Percentiles rank a stretch among this genome's conserved stretches.
These are phyloP conservation scores for Fistularia commersonii DNA, from an alignment of 2,797 vertebrate species.

Conservation along the genomic window DNA sequence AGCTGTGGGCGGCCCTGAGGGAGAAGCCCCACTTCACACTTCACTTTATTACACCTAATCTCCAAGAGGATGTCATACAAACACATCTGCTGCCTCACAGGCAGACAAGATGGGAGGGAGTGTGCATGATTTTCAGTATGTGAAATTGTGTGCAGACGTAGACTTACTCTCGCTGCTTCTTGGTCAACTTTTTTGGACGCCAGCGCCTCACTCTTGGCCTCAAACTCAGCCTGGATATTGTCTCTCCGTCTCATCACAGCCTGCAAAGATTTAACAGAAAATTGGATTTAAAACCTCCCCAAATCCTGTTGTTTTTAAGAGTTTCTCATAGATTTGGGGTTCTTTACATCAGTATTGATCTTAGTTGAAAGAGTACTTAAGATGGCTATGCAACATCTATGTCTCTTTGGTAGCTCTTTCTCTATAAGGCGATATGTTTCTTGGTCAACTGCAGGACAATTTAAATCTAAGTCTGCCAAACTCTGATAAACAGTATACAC, in stretches of 20 bases:
- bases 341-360: not conserved
- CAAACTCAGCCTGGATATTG: conserved; percentile 89
- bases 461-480: no score
- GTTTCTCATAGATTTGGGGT: not conserved
- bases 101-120: not conserved
- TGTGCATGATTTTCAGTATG: not conserved
- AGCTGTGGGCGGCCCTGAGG: conserved; percentile 42
- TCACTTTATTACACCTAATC: conserved; percentile 70
- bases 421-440: no score
- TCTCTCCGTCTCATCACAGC: conserved; percentile 90
- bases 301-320: not conserved
- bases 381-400: no score
- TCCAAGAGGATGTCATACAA: conserved; percentile 41
- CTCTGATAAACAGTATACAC: no score
- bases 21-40: conserved; percentile 27
- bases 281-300: not conserved
- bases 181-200: conserved; percentile 77
- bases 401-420: no score
- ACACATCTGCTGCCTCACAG: conserved; percentile 7
- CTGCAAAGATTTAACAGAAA: conserved; percentile 55
- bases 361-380: no score
- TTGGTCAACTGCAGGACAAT: no score
- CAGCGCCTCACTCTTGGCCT: conserved; percentile 84
- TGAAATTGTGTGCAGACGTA: not conserved
- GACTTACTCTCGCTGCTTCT: conserved; percentile 78